Evolutionary conservation across 2,113 vertebrate species (phyloP).

Genomic region (Pseudopodoces humilis): DNA sequence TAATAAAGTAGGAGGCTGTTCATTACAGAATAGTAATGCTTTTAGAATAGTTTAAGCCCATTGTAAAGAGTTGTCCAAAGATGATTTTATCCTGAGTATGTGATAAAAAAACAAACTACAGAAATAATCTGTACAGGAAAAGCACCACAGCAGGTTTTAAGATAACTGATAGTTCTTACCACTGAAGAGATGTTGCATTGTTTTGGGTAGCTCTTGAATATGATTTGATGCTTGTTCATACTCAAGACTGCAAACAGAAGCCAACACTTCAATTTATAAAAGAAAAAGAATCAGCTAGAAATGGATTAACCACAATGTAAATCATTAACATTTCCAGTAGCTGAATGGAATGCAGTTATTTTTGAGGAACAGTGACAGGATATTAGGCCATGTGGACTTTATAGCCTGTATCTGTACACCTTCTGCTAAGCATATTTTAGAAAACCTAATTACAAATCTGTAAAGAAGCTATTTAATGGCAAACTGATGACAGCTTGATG

Average conservation of each 20-base stretch:
- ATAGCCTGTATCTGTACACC: neutral
- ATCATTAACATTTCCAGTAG: neutral
- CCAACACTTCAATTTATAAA: neutral
- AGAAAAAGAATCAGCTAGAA: neutral
- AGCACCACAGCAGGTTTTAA: neutral
- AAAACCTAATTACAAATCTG: conserved; percentile 12
- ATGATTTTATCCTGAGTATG: neutral
- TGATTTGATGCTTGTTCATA: neutral
- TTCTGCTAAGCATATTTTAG: conserved; percentile 49
- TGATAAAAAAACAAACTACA: neutral
- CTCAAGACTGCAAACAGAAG: neutral
- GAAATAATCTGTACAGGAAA: neutral
- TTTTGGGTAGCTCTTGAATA: neutral
- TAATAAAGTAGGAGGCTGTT: neutral
- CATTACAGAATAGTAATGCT: neutral
- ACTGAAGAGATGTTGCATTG: neutral
- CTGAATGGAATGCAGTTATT: neutral
- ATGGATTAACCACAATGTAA: neutral
- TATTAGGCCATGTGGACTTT: neutral
- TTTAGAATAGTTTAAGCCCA: neutral
- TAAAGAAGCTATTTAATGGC: conserved; percentile 11
- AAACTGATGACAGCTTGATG: conserved; percentile 8
- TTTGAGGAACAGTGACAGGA: conserved; percentile 23
- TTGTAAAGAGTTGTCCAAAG: neutral
- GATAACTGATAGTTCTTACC: neutral